Percentiles rank a stretch among this genome's conserved stretches.
phyloP scores from a whole-genome alignment of 2,113 vertebrate species.

The Siniperca chuatsi region DNA sequence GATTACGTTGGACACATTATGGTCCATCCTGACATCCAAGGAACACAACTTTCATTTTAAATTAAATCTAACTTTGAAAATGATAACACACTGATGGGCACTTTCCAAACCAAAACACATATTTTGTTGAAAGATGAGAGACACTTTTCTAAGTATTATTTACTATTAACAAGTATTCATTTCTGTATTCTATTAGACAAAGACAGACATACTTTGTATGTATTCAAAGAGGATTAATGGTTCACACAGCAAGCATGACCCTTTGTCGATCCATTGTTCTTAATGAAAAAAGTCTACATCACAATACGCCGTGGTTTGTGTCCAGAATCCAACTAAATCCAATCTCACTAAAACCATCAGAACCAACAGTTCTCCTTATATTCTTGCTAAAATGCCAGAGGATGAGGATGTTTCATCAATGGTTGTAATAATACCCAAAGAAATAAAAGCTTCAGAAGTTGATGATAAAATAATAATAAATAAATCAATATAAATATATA shows the following conservation, averaged over 20 bases:
- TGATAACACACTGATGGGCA: background rate
- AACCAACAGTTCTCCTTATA: background rate
- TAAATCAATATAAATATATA: background rate
- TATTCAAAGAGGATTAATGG: constrained; percentile 52
- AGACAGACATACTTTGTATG: constrained; percentile 43
- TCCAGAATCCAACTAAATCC: constrained; percentile 26
- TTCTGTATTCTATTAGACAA: constrained; percentile 24
- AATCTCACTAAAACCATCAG: background rate
- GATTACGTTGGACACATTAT: too few species aligned
- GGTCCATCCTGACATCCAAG: background rate
- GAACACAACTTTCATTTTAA: background rate
- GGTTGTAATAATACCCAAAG: background rate
- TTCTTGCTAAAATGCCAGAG: background rate
- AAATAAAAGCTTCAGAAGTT: background rate
- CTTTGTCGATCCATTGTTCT: constrained; percentile 22
- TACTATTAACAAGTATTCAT: constrained; percentile 1
- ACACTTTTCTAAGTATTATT: background rate
- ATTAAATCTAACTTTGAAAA: constrained; percentile 2
- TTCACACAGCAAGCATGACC: constrained; percentile 2
- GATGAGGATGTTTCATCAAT: background rate
- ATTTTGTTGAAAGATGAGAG: background rate
- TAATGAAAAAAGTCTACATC: constrained; percentile 13
- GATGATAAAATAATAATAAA: background rate
- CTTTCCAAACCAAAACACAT: constrained; percentile 4
- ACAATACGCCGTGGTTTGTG: constrained; percentile 3